These are phyloP conservation scores for Chrosomus eos DNA, from an alignment of 2,797 vertebrate species.

Conservation along the genomic window DNA sequence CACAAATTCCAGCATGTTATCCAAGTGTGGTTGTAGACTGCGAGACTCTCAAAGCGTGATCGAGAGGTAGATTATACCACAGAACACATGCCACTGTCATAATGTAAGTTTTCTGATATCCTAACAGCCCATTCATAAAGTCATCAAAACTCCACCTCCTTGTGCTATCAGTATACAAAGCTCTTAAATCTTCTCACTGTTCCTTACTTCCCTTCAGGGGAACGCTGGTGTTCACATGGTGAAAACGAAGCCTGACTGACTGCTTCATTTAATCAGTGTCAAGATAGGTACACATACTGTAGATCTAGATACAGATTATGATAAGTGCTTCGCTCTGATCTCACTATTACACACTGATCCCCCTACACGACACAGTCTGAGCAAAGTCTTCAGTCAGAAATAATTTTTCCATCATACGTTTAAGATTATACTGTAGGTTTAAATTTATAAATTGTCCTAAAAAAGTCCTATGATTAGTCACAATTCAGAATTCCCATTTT, in stretches of 20 bases:
- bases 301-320: conserved; percentile 41
- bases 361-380: conserved; percentile 2
- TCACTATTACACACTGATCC: conserved; percentile 19
- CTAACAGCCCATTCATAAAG: conserved; percentile 8
- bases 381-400: conserved; percentile 12
- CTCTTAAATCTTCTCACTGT: not conserved
- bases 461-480: not conserved
- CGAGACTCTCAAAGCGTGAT: not conserved
- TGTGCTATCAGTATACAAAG: not conserved
- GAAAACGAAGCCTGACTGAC: conserved; percentile 29
- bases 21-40: conserved; percentile 14
- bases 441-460: not conserved
- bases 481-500: not conserved
- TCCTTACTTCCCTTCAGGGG: conserved; percentile 11
- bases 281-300: conserved; percentile 14
- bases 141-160: not conserved
- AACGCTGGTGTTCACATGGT: not conserved
- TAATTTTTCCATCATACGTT: too few relatives aligned
- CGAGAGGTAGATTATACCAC: not conserved
- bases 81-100: conserved; percentile 4
- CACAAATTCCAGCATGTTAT: conserved; percentile 29
- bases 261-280: conserved; percentile 21
- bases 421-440: not conserved
- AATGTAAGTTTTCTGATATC: not conserved
- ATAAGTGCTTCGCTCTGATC: conserved; percentile 20